These are phyloP conservation scores for Drosophila maculinotata DNA, from an alignment of 2,888 invertebrate genomes.

Conservation along the genomic window DNA sequence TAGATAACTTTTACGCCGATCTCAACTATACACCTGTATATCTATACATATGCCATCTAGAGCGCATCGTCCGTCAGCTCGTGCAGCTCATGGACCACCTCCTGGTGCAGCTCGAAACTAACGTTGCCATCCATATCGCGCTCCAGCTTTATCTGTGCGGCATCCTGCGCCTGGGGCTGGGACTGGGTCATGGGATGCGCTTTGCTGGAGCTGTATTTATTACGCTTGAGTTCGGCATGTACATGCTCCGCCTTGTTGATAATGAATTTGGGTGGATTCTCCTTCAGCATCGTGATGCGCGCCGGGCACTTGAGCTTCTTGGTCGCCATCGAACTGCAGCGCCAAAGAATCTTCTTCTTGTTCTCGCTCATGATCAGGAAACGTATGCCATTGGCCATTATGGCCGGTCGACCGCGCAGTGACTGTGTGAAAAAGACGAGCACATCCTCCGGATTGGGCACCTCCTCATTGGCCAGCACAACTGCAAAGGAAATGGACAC, in stretches of 20 bases:
- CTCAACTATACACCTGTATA: conserved; percentile 40
- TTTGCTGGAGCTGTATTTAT: conserved; percentile 84
- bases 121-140: conserved; percentile 70
- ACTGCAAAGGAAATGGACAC: conserved; percentile 66
- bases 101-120: conserved; percentile 70
- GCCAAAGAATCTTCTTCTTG: conserved; percentile 85
- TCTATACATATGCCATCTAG: conserved; percentile 26
- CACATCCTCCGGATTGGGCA: conserved; percentile 83
- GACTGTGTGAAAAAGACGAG: conserved; percentile 85
- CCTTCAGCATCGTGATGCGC: conserved; percentile 84
- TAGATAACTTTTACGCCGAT: conserved; percentile 28
- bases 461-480: conserved; percentile 82
- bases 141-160: conserved; percentile 64
- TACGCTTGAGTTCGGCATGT: conserved; percentile 85
- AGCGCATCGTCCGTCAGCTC: conserved; percentile 58
- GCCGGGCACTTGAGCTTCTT: conserved; percentile 85
- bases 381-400: conserved; percentile 85
- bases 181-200: conserved; percentile 48
- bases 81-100: conserved; percentile 58
- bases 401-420: conserved; percentile 84
- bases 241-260: conserved; percentile 84
- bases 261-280: conserved; percentile 84
- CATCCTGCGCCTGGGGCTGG: conserved; percentile 38
- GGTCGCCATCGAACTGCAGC: conserved; percentile 85
- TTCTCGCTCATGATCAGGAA: conserved; percentile 85